Percentiles rank a stretch among this genome's conserved stretches.
Evolutionary conservation across 2,888 invertebrate genomes (phyloP).

Genomic region (Phymatocera aterrima): DNA sequence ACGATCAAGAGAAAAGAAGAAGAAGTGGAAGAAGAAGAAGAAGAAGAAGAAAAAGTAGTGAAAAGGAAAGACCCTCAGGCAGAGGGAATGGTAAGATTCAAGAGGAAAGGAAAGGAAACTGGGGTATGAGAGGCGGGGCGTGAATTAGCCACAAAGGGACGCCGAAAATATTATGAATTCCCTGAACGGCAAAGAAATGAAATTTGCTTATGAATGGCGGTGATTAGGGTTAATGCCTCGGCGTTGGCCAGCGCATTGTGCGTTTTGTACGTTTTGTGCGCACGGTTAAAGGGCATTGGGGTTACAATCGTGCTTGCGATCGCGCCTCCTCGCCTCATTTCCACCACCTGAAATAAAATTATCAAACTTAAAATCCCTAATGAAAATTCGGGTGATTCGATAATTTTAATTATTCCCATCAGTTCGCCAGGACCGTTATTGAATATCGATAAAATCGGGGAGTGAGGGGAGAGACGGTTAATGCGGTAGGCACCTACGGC

Average conservation of each 20-base stretch:
- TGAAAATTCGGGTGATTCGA: constrained; percentile 8
- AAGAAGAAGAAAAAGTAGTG: not conserved
- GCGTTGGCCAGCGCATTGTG: constrained; percentile 60
- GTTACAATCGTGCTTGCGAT: constrained; percentile 47
- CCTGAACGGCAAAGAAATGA: constrained; percentile 58
- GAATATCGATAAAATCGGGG: constrained; percentile 20
- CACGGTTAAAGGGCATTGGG: constrained; percentile 54
- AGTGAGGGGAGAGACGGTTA: constrained; percentile 7
- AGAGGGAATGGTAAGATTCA: constrained; percentile 5
- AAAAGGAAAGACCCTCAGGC: not conserved
- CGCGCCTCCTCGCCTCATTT: not conserved
- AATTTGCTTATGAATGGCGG: constrained; percentile 66
- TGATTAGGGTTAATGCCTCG: constrained; percentile 64
- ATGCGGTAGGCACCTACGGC: not conserved
- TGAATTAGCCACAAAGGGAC: constrained; percentile 48
- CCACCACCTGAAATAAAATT: not conserved
- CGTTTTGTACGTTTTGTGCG: constrained; percentile 51
- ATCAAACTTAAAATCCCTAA: constrained; percentile 17
- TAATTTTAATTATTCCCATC: constrained; percentile 36
- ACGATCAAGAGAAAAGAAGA: constrained; percentile 1
- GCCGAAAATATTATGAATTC: constrained; percentile 62
- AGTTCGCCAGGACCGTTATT: not conserved
- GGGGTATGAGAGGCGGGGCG: constrained; percentile 32
- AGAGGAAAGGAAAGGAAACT: constrained; percentile 4
- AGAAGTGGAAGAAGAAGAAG: not conserved